These are phyloP conservation scores for Henricia sp. DNA, from an alignment of 53 echinoderm and acorn worm species.

Conservation along the genomic window DNA sequence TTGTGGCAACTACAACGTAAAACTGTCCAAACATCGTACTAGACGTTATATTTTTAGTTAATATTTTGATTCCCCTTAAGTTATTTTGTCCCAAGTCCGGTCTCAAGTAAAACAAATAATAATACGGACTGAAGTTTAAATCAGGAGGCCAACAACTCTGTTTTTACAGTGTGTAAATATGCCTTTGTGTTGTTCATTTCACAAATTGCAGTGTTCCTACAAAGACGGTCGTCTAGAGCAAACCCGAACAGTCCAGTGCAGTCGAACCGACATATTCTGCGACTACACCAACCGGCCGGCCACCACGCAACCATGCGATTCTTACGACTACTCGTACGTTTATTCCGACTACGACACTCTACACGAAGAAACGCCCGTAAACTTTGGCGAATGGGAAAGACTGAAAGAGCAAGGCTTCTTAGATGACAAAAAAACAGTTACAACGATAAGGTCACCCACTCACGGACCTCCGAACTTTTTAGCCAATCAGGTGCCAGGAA, in stretches of 20 bases:
- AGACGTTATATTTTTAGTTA: too few species aligned
- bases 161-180: too few species aligned
- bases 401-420: slow-evolving; percentile 47
- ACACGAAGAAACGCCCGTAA: slow-evolving; percentile 59
- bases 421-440: not conserved
- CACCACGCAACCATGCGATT: slow-evolving; percentile 42
- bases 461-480: not conserved
- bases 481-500: slow-evolving; percentile 26
- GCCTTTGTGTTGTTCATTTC: too few species aligned
- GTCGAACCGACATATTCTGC: slow-evolving; percentile 45
- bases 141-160: too few species aligned
- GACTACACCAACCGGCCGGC: slow-evolving; percentile 44
- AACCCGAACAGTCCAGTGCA: slow-evolving; percentile 66
- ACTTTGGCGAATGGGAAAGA: slow-evolving; percentile 72
- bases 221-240: slow-evolving; percentile 75
- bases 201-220: slow-evolving; percentile 78
- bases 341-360: slow-evolving; percentile 27
- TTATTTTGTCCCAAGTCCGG: too few species aligned
- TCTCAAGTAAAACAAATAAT: too few species aligned
- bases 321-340: slow-evolving; percentile 21
- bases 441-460: not conserved
- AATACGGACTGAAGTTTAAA: too few species aligned
- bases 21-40: too few species aligned
- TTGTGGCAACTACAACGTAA: too few species aligned
- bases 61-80: too few species aligned